phyloP scores from a whole-genome alignment of 1,140 invertebrate species.

The Drosophila erecta region DNA sequence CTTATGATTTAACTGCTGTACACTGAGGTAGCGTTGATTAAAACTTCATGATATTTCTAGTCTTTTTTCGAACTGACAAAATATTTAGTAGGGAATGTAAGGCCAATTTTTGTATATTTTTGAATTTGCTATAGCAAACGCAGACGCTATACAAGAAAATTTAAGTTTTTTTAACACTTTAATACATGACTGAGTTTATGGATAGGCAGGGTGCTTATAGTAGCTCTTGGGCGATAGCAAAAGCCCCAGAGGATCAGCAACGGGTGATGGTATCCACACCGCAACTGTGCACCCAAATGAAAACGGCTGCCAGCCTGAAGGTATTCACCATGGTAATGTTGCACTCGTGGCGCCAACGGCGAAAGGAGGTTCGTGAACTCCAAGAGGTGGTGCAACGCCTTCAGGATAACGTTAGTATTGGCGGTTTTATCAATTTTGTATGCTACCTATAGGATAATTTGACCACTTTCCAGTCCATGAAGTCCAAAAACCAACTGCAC shows the following conservation, averaged over 20 bases:
- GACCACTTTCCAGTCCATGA: slow-evolving; percentile 37
- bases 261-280: not conserved
- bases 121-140: slow-evolving; percentile 20
- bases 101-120: slow-evolving; percentile 6
- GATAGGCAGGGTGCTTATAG: not conserved
- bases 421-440: too few relatives aligned
- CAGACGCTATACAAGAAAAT: slow-evolving; percentile 6
- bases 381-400: slow-evolving; percentile 39
- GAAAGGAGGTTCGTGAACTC: slow-evolving; percentile 54
- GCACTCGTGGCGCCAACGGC: slow-evolving; percentile 63
- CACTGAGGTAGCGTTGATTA: slow-evolving; percentile 10
- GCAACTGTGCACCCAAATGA: too few relatives aligned
- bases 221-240: too few relatives aligned
- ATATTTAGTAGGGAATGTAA: slow-evolving; percentile 22
- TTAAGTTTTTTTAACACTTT: slow-evolving; percentile 39
- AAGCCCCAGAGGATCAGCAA: not conserved
- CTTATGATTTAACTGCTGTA: slow-evolving; percentile 10
- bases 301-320: slow-evolving; percentile 37
- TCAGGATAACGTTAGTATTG: slow-evolving; percentile 42
- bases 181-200: slow-evolving; percentile 13
- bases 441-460: not conserved
- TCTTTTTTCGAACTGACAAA: not conserved
- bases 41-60: not conserved
- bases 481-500: slow-evolving; percentile 60
- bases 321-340: slow-evolving; percentile 66